Evolutionary conservation across 2,888 invertebrate genomes (phyloP).

Genomic region (Dryomyza anilis): DNA sequence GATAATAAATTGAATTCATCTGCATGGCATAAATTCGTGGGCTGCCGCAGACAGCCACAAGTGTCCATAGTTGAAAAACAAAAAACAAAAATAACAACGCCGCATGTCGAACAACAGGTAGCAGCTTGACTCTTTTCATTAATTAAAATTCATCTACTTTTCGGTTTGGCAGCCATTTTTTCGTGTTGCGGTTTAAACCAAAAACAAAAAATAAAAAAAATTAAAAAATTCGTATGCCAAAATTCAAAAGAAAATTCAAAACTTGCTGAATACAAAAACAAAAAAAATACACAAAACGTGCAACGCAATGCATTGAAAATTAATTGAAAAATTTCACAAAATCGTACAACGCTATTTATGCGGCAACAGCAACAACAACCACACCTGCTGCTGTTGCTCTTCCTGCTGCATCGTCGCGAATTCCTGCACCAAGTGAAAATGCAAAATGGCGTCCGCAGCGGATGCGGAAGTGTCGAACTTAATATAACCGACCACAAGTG

Average conservation of each 20-base stretch:
- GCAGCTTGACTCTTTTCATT: background rate
- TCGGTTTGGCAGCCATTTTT: background rate
- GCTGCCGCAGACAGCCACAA: background rate
- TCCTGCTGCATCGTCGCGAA: background rate
- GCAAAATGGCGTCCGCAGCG: slow-evolving; percentile 16
- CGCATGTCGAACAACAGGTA: background rate
- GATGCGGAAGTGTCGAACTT: slow-evolving; percentile 25
- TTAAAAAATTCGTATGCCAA: no score
- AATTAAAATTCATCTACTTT: background rate
- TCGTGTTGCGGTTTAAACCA: no score
- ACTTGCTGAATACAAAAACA: background rate
- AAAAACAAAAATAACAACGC: background rate
- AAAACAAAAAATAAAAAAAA: no score
- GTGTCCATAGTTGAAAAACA: background rate
- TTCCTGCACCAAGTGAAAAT: slow-evolving; percentile 22
- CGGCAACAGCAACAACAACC: slow-evolving; percentile 1
- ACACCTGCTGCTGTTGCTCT: no score
- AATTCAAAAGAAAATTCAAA: no score
- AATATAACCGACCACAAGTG: slow-evolving; percentile 23
- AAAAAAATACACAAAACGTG: background rate
- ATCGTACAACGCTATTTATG: slow-evolving; percentile 3
- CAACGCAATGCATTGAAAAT: slow-evolving; percentile 15
- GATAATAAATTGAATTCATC: no score
- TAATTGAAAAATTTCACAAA: slow-evolving; percentile 22
- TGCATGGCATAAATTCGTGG: no score